Conservation (phyloP, 1,140 invertebrate genomes). For the Chrysoperla carnea region DNA sequence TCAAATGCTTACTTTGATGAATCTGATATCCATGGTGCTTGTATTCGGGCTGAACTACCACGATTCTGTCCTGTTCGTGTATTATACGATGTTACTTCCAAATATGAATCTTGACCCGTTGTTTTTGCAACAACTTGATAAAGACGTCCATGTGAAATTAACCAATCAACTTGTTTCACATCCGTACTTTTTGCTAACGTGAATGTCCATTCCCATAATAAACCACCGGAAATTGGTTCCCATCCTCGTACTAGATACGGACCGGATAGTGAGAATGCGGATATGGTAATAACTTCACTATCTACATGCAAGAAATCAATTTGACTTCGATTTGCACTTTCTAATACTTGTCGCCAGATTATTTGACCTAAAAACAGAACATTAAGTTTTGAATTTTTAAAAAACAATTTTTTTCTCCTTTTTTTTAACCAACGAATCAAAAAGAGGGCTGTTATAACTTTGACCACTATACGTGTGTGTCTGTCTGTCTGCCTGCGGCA, state of each 20-base stretch:
- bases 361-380: constrained; percentile 38
- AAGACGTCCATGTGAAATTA: constrained; percentile 38
- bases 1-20: constrained; percentile 1
- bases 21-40: constrained; percentile 40
- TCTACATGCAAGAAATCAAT: constrained; percentile 38
- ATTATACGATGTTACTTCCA: constrained; percentile 52
- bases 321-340: constrained; percentile 38
- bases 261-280: constrained; percentile 34
- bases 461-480: too few species aligned
- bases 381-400: not conserved
- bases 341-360: constrained; percentile 65
- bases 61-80: constrained; percentile 43
- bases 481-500: too few species aligned
- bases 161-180: constrained; percentile 31
- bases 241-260: constrained; percentile 55
- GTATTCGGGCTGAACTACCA: constrained; percentile 34
- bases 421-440: too few species aligned
- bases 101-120: constrained; percentile 39
- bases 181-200: constrained; percentile 26
- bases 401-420: too few species aligned
- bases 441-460: too few species aligned
- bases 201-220: constrained; percentile 39
- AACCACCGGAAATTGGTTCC: constrained; percentile 48
- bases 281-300: constrained; percentile 50
- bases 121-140: constrained; percentile 34